Percentiles rank a stretch among this genome's conserved stretches.
phyloP scores from a whole-genome alignment of 2,797 vertebrate genomes.

The Naso thynnoides region DNA sequence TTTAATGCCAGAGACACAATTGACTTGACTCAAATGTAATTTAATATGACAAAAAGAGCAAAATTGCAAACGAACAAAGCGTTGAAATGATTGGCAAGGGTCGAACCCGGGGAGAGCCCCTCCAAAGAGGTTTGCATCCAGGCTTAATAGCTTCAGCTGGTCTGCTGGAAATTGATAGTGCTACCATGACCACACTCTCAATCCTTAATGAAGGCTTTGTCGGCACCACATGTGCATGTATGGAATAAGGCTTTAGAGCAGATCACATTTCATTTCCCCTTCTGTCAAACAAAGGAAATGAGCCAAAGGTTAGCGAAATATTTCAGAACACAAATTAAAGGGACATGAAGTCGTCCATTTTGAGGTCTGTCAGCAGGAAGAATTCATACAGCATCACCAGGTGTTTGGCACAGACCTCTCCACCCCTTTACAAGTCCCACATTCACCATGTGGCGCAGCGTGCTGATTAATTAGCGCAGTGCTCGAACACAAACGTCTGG shows the following conservation, averaged over 20 bases:
- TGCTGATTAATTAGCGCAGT: constrained; percentile 52
- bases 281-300: constrained; percentile 32
- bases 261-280: constrained; percentile 29
- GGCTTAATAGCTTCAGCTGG: constrained; percentile 58
- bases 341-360: constrained; percentile 33
- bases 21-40: constrained; percentile 72
- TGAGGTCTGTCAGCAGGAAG: constrained; percentile 34
- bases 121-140: constrained; percentile 46
- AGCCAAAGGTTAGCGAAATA: constrained; percentile 14
- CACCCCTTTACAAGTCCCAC: constrained; percentile 30
- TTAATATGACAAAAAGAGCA: constrained; percentile 75
- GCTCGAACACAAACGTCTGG: constrained; percentile 29
- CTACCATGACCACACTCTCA: constrained; percentile 39
- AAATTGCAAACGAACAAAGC: constrained; percentile 68
- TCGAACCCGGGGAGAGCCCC: constrained; percentile 40
- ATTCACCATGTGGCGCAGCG: constrained; percentile 51
- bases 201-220: constrained; percentile 63
- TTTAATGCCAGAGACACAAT: constrained; percentile 61
- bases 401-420: constrained; percentile 55
- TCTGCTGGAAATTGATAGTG: constrained; percentile 71
- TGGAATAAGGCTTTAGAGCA: constrained; percentile 25
- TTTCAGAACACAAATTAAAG: constrained; percentile 34
- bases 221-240: constrained; percentile 32
- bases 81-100: constrained; percentile 47
- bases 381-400: constrained; percentile 32